Conservation (phyloP, 1,140 invertebrate genomes). For the Doryteuthis pealeii region DNA sequence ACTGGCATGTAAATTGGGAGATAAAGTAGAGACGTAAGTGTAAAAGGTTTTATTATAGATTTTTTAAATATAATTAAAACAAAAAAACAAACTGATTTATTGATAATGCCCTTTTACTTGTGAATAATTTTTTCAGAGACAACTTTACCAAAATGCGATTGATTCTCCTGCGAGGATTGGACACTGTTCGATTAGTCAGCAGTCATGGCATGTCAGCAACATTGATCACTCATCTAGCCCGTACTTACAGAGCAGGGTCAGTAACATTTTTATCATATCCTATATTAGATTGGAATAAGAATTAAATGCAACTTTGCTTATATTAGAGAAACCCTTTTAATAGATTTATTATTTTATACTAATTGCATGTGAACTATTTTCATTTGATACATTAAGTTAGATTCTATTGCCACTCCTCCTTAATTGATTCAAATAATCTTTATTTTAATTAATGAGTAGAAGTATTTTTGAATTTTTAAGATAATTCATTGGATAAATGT, state of each 20-base stretch:
- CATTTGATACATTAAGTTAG: too few relatives aligned
- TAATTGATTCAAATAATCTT: too few relatives aligned
- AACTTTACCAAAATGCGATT: constrained; percentile 72
- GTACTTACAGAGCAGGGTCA: constrained; percentile 68
- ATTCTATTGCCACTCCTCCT: too few relatives aligned
- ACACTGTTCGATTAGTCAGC: constrained; percentile 77
- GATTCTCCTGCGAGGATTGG: constrained; percentile 76
- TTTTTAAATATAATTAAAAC: neutral
- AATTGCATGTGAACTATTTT: too few relatives aligned
- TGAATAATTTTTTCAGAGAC: constrained; percentile 41
- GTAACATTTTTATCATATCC: constrained; percentile 13
- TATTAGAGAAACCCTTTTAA: too few relatives aligned
- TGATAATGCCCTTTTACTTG: neutral
- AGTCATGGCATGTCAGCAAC: constrained; percentile 77
- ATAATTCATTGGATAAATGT: too few relatives aligned
- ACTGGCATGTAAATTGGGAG: constrained; percentile 56
- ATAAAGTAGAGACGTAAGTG: constrained; percentile 51
- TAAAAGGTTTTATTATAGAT: neutral
- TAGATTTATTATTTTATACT: too few relatives aligned
- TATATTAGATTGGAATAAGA: too few relatives aligned
- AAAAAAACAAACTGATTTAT: neutral
- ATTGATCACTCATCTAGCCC: constrained; percentile 74
- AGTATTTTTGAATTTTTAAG: too few relatives aligned
- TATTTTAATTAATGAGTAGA: too few relatives aligned
- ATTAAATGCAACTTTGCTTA: too few relatives aligned